Evolutionary conservation across 2,888 invertebrate genomes (phyloP), one percentile per base, ranked within the genome.

Genomic region (Aphodius granarius): DNA sequence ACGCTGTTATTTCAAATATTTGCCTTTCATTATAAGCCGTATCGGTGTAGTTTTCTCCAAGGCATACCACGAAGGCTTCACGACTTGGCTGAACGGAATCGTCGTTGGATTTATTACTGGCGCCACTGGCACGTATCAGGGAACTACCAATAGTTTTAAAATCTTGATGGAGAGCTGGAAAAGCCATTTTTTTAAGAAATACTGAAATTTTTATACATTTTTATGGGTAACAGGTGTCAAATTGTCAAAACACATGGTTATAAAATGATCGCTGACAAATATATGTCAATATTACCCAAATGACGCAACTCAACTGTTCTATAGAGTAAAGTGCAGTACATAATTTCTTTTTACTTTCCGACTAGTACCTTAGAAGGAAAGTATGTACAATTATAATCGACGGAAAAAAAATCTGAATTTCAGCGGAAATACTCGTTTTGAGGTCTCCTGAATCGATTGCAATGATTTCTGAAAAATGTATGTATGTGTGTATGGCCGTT

Each of bases 261-360:
- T 43, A 43, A 43, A 13, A 43, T 3, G 43, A 43, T 3, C 9
- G 13, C 43, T 43, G 2, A 9, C 43, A 43, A 43, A 0, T n/a
- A n/a, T n/a, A n/a, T n/a, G n/a, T n/a, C n/a, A n/a, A n/a, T n/a
- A n/a, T n/a, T n/a, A n/a, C n/a, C n/a, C n/a, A n/a, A n/a, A n/a
- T n/a, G n/a, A 64, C 70, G 23, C 66, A 66, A 62, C 73, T 23
- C 43, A 74, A 68, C 74, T 23, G 70, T 74, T 63, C 23, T 22
- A 63, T 19, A 71, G 64, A 17, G 68, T 70, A 74, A 74, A 71
- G 66, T 64, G n/a, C n/a, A n/a, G n/a, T n/a, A n/a, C n/a, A n/a
- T n/a, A n/a, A n/a, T n/a, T n/a, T n/a, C n/a, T n/a, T n/a, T n/a
- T n/a, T n/a, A n/a, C n/a, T n/a, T n/a, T n/a, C n/a, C n/a, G n/a